Conservation (phyloP, 2,888 invertebrate species). For the Stenichneumon culpator region DNA sequence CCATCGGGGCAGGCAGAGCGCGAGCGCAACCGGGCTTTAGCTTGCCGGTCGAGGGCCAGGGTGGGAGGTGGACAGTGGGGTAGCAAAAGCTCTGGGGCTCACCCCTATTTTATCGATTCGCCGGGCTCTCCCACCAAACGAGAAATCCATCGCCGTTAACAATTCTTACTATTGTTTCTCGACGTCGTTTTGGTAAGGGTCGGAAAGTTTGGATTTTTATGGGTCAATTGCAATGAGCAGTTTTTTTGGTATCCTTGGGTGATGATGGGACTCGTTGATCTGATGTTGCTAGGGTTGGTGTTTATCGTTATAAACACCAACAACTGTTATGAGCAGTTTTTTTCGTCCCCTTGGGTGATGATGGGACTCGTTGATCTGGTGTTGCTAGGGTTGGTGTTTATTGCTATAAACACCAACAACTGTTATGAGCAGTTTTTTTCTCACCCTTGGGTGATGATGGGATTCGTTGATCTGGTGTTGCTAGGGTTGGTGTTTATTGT, state of each 20-base stretch:
- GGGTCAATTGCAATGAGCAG: not conserved
- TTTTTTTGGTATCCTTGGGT: not conserved
- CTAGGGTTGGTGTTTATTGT: too few species aligned
- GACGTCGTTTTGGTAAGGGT: not conserved
- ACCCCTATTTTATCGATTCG: constrained; percentile 66
- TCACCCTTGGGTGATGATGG: too few species aligned
- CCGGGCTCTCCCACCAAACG: constrained; percentile 36
- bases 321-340: too few species aligned
- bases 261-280: too few species aligned
- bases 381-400: too few species aligned
- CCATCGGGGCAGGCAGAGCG: not conserved
- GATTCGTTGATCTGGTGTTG: too few species aligned
- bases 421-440: too few species aligned
- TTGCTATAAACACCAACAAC: too few species aligned
- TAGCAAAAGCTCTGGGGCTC: constrained; percentile 60
- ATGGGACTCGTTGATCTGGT: too few species aligned
- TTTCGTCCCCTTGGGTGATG: too few species aligned
- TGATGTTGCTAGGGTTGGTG: not conserved
- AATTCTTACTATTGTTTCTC: constrained; percentile 19
- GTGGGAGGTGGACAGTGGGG: constrained; percentile 66
- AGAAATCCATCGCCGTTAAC: constrained; percentile 9
- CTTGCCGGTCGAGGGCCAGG: constrained; percentile 75
- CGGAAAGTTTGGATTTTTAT: not conserved
- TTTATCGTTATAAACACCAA: too few species aligned
- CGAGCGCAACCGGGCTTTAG: constrained; percentile 52